Evolutionary conservation across 1,140 invertebrate species (phyloP), one percentile per base, ranked within the genome.

Genomic region (Drosophila mojavensis): DNA sequence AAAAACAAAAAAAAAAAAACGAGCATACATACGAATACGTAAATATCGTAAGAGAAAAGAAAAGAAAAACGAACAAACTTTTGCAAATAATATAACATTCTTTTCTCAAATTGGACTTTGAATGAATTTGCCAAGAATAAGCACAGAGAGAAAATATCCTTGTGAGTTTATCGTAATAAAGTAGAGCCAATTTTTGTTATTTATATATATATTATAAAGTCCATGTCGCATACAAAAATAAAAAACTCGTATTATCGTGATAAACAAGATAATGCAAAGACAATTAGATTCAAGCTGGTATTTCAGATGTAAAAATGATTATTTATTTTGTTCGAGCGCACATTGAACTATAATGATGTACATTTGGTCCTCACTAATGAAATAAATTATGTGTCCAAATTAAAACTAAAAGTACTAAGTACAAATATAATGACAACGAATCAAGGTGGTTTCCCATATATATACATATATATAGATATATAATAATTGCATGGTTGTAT

Each of bases 11-110:
- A 28, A 28, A 28, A 28, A 3, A 33, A 36, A 69, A 28, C n/a
- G 43, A 60, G 15, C 11, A 54, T 68, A 43, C 48, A 61, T 51
- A 39, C 41, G 50, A 47, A 68, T n/a, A 50, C 47, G 48, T 30
- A 53, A 36, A 4, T 28, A 28, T n/a, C 15, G 26, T 47, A 10
- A 15, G 56, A 20, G 30, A 47, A 47, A 15, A 66, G n/a, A 43
- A 47, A 47, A 28, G 28, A 2, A 28, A 20, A 15, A n/a, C 10
- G n/a, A 28, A 39, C n/a, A 13, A n/a, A 17, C 15, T 43, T 26
- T 3, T 30, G 33, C 45, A 26, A 30, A 48, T 28, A 17, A 64
- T 20, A 43, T 28, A 5, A 17, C 5, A 47, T 39, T 20, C 20
- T 11, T 55, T 28, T 28, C 4, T 1, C 3, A 45, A 45, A 43